Evolutionary conservation across 2,797 vertebrate genomes (phyloP), one percentile per base, ranked within the genome.

Genomic region (Denticeps clupeoides): DNA sequence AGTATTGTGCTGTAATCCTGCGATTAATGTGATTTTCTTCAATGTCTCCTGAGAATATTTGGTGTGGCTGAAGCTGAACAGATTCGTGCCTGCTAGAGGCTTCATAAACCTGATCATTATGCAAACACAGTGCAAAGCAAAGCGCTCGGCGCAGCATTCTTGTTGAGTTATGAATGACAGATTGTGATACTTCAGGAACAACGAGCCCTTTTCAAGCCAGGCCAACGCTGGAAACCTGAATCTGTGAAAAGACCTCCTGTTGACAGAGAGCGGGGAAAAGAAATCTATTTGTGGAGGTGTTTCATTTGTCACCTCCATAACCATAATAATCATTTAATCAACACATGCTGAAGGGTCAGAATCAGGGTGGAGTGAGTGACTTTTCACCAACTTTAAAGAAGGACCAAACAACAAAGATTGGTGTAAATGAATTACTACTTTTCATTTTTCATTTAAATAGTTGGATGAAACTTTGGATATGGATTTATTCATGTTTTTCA

Each of bases 211-310:
- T 58, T 58, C 41, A 52, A 32, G 26, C 40, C 37, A 16, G 27
- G 27, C 44, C 9, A 19, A 35, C 35, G 19, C 21, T 45, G 60
- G 22, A 45, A 25, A 38, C 38, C 16, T 29, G 50, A 35, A 9
- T 28, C 35, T 46, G 8, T 53, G 56, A 53, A 53, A 53, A 59
- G 52, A 35, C 23, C 29, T 45, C 56, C 40, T 63, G 45, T 59
- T 31, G 26, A 48, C 12, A 51, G n/a, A 48, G 45, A 41, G 28
- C 47, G 33, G 49, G 33, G 22, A 29, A 28, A 42, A 13, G 15
- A 18, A 27, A 23, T 18, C 10, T 24, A 45, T 5, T 51, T 33
- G 10, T 11, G 16, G 8, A 38, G 38, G 35, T 23, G 12, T n/a
- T n/a, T n/a, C n/a, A n/a, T n/a, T n/a, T n/a, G n/a, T n/a, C n/a